Evolutionary conservation across 2,113 vertebrate genomes (phyloP).

Genomic region (Lampris incognitus): DNA sequence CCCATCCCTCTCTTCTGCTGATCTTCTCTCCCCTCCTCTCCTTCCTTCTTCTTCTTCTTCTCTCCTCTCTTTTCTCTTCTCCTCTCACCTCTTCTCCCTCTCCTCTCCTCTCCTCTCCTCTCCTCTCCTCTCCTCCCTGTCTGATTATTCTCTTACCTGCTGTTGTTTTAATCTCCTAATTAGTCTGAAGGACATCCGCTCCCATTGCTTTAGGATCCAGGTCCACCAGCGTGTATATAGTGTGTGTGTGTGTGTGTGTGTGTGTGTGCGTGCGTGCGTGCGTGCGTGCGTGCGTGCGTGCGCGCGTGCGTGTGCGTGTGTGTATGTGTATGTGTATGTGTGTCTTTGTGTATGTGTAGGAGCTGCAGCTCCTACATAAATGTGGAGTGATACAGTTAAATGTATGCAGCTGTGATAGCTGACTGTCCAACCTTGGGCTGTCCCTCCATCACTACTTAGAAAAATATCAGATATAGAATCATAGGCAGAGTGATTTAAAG

Average conservation of each 20-base stretch:
- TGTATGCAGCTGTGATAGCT: constrained; percentile 54
- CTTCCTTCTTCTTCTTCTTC: neutral
- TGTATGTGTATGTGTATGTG: constrained; percentile 56
- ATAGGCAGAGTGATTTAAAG: too few species aligned
- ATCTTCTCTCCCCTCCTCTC: constrained; percentile 37
- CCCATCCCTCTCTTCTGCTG: constrained; percentile 52
- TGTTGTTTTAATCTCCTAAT: constrained; percentile 94
- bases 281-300: neutral
- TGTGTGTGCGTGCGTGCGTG: constrained; percentile 7
- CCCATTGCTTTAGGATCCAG: constrained; percentile 65
- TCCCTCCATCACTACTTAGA: constrained; percentile 24
- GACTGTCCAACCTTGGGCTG: constrained; percentile 46
- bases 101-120: constrained; percentile 84
- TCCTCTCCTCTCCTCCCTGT: constrained; percentile 62
- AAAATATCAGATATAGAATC: neutral
- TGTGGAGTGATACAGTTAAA: constrained; percentile 64
- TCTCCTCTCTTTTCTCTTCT: constrained; percentile 74
- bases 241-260: neutral
- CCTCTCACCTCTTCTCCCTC: constrained; percentile 89
- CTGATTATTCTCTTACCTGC: constrained; percentile 86
- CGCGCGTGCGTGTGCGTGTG: neutral
- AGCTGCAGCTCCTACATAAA: constrained; percentile 59
- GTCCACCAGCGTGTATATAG: constrained; percentile 26
- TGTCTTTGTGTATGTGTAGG: constrained; percentile 1
- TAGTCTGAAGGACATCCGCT: constrained; percentile 92